These are phyloP conservation scores for Bos indicus DNA, from an alignment of 2,113 vertebrate genomes.

Conservation along the genomic window DNA sequence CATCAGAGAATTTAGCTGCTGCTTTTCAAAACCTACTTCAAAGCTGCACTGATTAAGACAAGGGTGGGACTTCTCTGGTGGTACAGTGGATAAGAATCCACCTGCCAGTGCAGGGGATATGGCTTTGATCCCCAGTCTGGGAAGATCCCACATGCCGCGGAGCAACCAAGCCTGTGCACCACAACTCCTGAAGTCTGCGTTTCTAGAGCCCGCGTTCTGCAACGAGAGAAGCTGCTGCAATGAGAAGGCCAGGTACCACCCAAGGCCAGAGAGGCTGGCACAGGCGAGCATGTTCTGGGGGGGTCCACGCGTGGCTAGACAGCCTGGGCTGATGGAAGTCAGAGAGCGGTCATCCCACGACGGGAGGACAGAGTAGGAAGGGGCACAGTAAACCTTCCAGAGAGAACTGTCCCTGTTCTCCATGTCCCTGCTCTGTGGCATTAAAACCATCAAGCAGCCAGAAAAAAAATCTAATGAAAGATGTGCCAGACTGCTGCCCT, in stretches of 20 bases:
- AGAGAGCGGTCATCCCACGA: not conserved
- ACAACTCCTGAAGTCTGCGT: not conserved
- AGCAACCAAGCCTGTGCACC: not conserved
- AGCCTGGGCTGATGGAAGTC: no score
- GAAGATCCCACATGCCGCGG: not conserved
- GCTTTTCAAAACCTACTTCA: not conserved
- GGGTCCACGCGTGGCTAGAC: not conserved
- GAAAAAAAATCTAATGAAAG: not conserved
- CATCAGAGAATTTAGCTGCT: not conserved
- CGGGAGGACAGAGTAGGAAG: not conserved
- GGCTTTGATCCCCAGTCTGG: not conserved
- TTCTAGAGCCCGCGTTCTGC: not conserved
- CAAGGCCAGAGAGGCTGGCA: not conserved
- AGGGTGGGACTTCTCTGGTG: accelerated
- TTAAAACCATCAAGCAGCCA: not conserved
- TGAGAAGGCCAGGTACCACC: not conserved
- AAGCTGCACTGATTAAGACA: not conserved
- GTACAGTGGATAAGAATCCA: not conserved
- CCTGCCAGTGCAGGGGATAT: not conserved
- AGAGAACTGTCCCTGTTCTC: accelerated
- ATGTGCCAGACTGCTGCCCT: not conserved
- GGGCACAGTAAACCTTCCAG: not conserved
- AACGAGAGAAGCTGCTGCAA: not conserved
- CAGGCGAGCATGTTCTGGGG: accelerated
- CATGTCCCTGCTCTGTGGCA: not conserved